A percentile compares a stretch with the other conserved stretches of the same genome.
Conservation (phyloP, 2,113 vertebrate genomes). For the Psilopogon haemacephalus region DNA sequence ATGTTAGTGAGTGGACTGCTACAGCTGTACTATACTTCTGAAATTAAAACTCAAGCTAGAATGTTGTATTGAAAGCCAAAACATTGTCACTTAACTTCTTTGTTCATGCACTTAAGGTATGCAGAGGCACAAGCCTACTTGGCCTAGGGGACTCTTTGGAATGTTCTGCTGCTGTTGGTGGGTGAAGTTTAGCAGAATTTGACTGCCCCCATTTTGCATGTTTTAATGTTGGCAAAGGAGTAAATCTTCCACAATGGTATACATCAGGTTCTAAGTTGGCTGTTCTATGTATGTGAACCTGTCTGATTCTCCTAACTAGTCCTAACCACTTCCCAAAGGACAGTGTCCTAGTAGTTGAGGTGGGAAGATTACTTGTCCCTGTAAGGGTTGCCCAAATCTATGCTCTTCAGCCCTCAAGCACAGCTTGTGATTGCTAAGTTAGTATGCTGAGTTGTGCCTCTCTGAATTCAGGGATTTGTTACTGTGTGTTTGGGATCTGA, state of each 20-base stretch:
- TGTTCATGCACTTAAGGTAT: background rate
- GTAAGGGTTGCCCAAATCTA: background rate
- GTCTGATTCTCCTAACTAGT: background rate
- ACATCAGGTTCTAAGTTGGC: background rate
- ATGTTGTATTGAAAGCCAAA: fast-evolving
- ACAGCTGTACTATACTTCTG: background rate
- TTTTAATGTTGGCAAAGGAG: background rate
- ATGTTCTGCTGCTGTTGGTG: background rate
- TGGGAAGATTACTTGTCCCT: background rate
- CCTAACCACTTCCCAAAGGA: background rate
- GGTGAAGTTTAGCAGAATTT: background rate
- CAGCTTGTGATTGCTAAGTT: background rate
- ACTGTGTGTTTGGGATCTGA: background rate
- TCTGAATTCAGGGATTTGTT: background rate
- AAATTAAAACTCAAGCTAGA: background rate
- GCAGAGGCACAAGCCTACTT: background rate
- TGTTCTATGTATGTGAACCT: fast-evolving
- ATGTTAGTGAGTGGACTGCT: background rate
- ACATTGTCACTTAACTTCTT: background rate
- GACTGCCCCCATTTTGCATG: background rate
- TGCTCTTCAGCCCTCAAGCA: background rate
- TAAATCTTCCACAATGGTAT: background rate
- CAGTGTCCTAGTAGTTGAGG: background rate
- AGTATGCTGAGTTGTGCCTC: background rate
- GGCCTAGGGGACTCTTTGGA: background rate